Percentiles rank a stretch among this genome's conserved stretches.
These are phyloP conservation scores for Dynastes hyllus DNA, from an alignment of 2,888 invertebrate species.

Conservation along the genomic window DNA sequence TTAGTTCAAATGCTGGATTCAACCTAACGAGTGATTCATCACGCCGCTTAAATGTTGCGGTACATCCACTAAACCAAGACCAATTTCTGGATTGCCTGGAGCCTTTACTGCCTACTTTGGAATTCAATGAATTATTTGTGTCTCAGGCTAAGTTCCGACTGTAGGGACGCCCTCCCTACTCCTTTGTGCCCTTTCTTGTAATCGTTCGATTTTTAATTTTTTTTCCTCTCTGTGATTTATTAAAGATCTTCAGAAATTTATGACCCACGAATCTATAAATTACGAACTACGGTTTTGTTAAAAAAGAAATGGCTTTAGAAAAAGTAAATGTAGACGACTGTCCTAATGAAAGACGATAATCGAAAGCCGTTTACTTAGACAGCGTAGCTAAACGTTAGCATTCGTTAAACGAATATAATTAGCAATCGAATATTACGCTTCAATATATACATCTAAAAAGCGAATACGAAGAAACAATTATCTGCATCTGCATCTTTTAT, in stretches of 20 bases:
- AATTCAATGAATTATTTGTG: slow-evolving; percentile 59
- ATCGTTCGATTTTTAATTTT: slow-evolving; percentile 46
- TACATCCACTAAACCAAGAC: slow-evolving; percentile 54
- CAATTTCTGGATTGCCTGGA: slow-evolving; percentile 58
- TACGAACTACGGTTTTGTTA: slow-evolving; percentile 3
- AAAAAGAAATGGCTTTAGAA: slow-evolving; percentile 8
- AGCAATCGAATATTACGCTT: too few relatives aligned
- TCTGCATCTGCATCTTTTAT: too few relatives aligned
- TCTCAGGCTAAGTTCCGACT: slow-evolving; percentile 50
- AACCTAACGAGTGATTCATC: slow-evolving; percentile 67
- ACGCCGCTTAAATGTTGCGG: slow-evolving; percentile 57
- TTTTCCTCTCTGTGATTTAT: slow-evolving; percentile 28
- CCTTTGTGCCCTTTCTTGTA: slow-evolving; percentile 42
- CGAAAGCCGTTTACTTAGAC: too few relatives aligned
- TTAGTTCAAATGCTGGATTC: slow-evolving; percentile 64
- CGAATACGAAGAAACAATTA: too few relatives aligned
- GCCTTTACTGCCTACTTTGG: slow-evolving; percentile 56
- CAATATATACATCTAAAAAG: too few relatives aligned
- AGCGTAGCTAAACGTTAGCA: too few relatives aligned
- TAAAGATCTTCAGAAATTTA: slow-evolving; percentile 22
- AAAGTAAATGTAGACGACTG: slow-evolving; percentile 4
- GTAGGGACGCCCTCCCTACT: slow-evolving; percentile 43
- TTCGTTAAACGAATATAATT: too few relatives aligned
- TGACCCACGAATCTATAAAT: slow-evolving; percentile 29
- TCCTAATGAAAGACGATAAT: slow-evolving; percentile 1